phyloP scores from a whole-genome alignment of 2,113 vertebrate genomes.

The Nyctibius bracteatus region DNA sequence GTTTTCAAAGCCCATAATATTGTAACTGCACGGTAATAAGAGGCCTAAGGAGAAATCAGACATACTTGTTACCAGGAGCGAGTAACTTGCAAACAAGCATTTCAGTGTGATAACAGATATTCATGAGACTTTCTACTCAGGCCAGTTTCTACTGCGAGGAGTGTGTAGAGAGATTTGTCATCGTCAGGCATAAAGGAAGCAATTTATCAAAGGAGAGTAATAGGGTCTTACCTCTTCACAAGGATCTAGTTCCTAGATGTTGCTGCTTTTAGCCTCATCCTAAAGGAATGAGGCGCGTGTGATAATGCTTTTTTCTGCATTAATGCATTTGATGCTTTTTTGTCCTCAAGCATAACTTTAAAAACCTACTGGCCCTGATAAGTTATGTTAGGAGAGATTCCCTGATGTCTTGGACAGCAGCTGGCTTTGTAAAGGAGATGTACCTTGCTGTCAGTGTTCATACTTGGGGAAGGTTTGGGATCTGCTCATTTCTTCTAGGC shows the following conservation, averaged over 20 bases:
- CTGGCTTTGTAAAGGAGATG: not conserved
- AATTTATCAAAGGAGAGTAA: not conserved
- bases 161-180: not conserved
- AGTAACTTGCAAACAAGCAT: not conserved
- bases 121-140: not conserved
- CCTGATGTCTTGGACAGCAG: not conserved
- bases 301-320: not conserved
- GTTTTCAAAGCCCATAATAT: not conserved
- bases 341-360: not conserved
- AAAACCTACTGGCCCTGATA: not conserved
- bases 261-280: not conserved
- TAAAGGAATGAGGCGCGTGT: not conserved
- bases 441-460: not conserved
- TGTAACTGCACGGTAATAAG: not conserved
- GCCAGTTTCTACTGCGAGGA: not conserved
- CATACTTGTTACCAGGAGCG: not conserved
- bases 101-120: not conserved
- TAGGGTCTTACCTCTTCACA: not conserved
- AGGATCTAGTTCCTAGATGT: not conserved
- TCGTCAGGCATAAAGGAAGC: not conserved
- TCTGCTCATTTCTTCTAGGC: not conserved
- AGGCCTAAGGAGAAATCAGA: not conserved
- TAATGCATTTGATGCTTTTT: not conserved
- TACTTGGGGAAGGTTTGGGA: not conserved
- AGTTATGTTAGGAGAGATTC: not conserved